Evolutionary conservation across 2,113 vertebrate species (phyloP).

Genomic region (Daphoenositta chrysoptera): DNA sequence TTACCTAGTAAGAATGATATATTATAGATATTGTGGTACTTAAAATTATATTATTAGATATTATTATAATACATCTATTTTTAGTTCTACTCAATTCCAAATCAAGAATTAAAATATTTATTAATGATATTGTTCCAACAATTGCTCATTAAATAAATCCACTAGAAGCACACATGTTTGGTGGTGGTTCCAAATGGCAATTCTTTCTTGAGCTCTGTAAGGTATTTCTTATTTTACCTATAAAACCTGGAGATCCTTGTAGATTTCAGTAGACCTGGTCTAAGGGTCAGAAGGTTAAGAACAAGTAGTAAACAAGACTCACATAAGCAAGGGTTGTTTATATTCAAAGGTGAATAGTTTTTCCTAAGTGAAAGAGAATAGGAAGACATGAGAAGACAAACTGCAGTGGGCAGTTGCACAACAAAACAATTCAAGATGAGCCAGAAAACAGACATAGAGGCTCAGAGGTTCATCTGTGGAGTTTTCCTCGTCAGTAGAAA

Average conservation of each 20-base stretch:
- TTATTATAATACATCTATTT: background rate
- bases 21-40: background rate
- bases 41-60: background rate
- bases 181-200: background rate
- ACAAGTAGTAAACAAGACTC: background rate
- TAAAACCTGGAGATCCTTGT: background rate
- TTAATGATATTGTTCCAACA: background rate
- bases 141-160: background rate
- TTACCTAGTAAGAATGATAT: background rate
- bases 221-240: background rate
- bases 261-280: background rate
- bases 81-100: background rate
- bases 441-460: background rate
- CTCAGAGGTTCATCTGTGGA: background rate
- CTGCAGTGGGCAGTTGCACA: background rate
- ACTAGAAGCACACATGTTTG: background rate
- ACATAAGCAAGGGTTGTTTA: background rate
- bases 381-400: background rate
- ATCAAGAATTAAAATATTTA: background rate
- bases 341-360: background rate
- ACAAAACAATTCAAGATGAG: background rate
- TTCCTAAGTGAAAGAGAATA: background rate
- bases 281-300: background rate
- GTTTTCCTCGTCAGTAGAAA: background rate
- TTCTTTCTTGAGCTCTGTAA: background rate